Evolutionary conservation across 2,113 vertebrate species (phyloP).

Genomic region (Pavo muticus): DNA sequence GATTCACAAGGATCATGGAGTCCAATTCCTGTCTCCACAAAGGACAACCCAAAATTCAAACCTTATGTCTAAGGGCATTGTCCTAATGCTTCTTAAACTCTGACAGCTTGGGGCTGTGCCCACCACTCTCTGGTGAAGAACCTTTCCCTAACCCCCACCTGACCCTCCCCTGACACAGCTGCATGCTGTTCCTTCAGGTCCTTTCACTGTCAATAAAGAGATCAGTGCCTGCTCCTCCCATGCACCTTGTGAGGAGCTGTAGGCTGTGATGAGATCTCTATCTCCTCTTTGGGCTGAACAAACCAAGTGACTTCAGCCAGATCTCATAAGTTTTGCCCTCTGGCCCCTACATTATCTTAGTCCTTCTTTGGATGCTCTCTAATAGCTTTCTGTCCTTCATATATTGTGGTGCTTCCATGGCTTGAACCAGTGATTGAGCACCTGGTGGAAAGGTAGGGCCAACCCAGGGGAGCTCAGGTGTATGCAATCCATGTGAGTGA

Average conservation of each 20-base stretch:
- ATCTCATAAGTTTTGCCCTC: neutral
- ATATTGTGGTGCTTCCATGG: neutral
- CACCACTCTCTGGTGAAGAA: neutral
- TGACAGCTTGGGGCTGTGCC: neutral
- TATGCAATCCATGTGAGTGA: too few species aligned
- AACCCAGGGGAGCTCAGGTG: too few species aligned
- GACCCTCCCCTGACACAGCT: neutral
- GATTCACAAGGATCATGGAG: neutral
- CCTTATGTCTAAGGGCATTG: neutral
- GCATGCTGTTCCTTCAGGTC: neutral
- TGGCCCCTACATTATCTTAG: neutral
- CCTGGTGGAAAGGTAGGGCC: too few species aligned
- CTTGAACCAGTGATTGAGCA: too few species aligned
- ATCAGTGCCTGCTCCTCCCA: neutral
- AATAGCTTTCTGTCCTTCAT: neutral
- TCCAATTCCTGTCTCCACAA: neutral
- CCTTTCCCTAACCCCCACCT: neutral
- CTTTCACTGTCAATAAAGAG: neutral
- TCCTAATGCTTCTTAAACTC: neutral
- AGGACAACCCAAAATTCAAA: neutral
- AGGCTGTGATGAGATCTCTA: neutral
- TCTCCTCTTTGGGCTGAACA: neutral
- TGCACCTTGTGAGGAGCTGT: neutral
- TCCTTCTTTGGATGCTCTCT: neutral
- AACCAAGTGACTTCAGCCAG: neutral